phyloP scores from a whole-genome alignment of 2,888 invertebrate species.

The Clusia tigrina region DNA sequence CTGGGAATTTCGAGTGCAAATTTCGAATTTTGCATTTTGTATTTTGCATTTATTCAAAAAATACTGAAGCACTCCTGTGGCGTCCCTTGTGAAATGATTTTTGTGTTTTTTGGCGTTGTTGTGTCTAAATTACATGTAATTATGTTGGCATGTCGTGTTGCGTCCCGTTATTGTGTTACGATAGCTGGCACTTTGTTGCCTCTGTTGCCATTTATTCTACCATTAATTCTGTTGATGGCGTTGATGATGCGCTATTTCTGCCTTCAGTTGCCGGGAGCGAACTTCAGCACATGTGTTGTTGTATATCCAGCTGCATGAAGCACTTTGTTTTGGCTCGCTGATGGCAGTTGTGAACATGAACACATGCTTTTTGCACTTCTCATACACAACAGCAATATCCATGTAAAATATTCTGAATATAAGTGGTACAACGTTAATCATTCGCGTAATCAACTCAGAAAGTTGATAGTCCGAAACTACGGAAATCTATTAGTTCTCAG shows the following conservation, averaged over 20 bases:
- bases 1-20: too few species aligned
- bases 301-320: not conserved
- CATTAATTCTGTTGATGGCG: not conserved
- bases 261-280: not conserved
- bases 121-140: too few species aligned
- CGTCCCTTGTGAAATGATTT: too few species aligned
- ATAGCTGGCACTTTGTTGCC: not conserved
- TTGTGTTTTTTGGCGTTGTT: too few species aligned
- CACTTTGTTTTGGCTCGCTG: not conserved
- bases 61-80: too few species aligned
- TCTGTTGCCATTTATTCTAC: not conserved
- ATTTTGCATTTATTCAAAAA: too few species aligned
- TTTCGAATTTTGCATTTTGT: too few species aligned
- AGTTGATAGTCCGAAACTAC: not conserved
- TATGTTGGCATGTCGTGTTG: too few species aligned
- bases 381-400: not conserved
- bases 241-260: constrained; percentile 3
- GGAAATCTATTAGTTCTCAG: too few species aligned
- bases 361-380: not conserved
- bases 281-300: not conserved
- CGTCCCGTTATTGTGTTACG: too few species aligned
- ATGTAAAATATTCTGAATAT: not conserved
- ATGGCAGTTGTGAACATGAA: not conserved
- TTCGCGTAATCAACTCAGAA: not conserved
- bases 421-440: not conserved